Conservation (phyloP, 2,113 vertebrate species). For the Proteles cristata region DNA sequence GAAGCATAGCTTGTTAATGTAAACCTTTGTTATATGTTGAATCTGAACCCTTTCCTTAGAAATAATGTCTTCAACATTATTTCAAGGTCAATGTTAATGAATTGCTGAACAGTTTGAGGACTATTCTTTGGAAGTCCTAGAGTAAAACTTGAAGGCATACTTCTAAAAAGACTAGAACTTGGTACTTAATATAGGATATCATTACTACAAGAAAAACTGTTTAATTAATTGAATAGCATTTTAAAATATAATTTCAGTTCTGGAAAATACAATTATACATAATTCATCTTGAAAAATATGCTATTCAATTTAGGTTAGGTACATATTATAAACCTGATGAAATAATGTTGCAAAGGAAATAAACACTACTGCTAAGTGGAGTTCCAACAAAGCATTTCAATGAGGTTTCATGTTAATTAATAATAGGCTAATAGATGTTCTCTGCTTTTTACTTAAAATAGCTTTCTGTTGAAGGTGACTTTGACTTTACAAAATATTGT, state of each 20-base stretch:
- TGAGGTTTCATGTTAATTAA: neutral
- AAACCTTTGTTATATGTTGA: neutral
- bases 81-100: neutral
- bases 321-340: neutral
- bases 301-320: neutral
- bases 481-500: constrained; percentile 24
- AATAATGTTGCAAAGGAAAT: neutral
- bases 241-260: neutral
- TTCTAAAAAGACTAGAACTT: neutral
- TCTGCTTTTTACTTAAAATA: constrained; percentile 11
- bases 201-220: neutral
- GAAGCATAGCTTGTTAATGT: neutral
- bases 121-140: neutral
- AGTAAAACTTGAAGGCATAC: neutral
- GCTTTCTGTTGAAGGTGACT: neutral
- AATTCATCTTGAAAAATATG: neutral
- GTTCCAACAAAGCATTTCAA: neutral
- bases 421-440: neutral
- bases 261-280: neutral
- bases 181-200: neutral
- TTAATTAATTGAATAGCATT: neutral
- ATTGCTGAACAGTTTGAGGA: neutral
- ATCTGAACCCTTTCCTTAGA: neutral
- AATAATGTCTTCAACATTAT: neutral
- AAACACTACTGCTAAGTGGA: neutral